Evolutionary conservation across 2,888 invertebrate genomes (phyloP).

Genomic region (Stenodera caucasica): DNA sequence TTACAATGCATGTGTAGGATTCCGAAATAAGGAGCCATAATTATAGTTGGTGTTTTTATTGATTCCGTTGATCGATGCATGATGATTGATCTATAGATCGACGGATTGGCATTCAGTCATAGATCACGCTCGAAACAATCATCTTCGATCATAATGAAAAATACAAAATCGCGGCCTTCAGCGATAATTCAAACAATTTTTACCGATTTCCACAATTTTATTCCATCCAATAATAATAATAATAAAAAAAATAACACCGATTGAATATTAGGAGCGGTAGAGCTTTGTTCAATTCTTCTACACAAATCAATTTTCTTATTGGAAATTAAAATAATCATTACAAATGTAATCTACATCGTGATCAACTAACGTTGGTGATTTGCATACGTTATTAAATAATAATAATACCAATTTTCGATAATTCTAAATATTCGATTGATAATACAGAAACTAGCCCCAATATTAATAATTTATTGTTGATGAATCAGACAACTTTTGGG

Average conservation of each 20-base stretch:
- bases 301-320: constrained; percentile 12
- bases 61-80: constrained; percentile 51
- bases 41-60: constrained; percentile 51
- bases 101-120: constrained; percentile 52
- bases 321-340: constrained; percentile 31
- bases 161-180: background rate
- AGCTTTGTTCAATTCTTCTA: constrained; percentile 17
- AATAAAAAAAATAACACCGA: background rate
- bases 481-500: background rate
- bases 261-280: constrained; percentile 7
- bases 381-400: background rate
- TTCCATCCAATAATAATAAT: background rate
- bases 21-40: constrained; percentile 53
- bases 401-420: background rate
- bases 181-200: constrained; percentile 3
- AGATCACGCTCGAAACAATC: constrained; percentile 50
- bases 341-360: constrained; percentile 41
- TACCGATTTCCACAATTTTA: background rate
- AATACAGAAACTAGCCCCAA: too few species aligned
- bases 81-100: constrained; percentile 55
- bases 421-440: background rate
- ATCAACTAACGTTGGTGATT: constrained; percentile 23
- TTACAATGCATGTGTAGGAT: constrained; percentile 55
- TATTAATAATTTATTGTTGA: too few species aligned
- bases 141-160: constrained; percentile 16